Base-by-base conservation (phyloP, 2,113 vertebrate species). In the Crotalus tigris region DNA sequence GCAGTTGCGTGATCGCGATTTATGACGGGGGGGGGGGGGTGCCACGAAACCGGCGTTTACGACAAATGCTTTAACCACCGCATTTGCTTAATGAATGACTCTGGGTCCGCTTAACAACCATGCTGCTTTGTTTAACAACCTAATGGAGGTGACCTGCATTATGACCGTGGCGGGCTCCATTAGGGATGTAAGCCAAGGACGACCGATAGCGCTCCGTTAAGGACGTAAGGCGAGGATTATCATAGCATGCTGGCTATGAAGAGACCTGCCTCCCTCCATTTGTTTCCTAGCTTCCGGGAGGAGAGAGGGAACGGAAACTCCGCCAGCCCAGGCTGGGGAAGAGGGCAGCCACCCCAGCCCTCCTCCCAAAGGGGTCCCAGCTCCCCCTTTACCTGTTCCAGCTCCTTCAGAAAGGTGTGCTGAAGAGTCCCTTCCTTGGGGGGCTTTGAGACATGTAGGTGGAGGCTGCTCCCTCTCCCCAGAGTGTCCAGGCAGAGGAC, bases 371-470 rank as follows among this genome's bases (percentile, higher is more conserved):
- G n/a, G 21, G 12, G 3, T 1, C 44, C n/a, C 33, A 9, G 7
- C 15, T 58, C 39, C 23, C 23, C 29, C 17, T 90, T 96, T 96
- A 99, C 99, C 96, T 55, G 97, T 95, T 99, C 98, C n/a, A 99
- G 97, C 92, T 99, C 99, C 64, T 97, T 98, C 86, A 99, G 98
- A 94, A 99, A 98, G 1, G 97, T 92, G 4, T 98, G 97, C 95
- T 99, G 99, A 90, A 98, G 98, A 4, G 98, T 99, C 15, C 99
- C 99, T 93, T 99, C 99, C 94, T 99, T 98, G 0, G 99, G 99
- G 6, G 99, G 99, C 95, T 99, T 99, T 61, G 99, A 99, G 93
- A 99, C 99, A 0, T 99, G 99, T 46, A 99, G 98, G 95, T 99
- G 97, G 90, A 99, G 97, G 81, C 97, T 96, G 88, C 99, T 97